phyloP scores from a whole-genome alignment of 2,888 invertebrate species.

The Clistopyga incitator region DNA sequence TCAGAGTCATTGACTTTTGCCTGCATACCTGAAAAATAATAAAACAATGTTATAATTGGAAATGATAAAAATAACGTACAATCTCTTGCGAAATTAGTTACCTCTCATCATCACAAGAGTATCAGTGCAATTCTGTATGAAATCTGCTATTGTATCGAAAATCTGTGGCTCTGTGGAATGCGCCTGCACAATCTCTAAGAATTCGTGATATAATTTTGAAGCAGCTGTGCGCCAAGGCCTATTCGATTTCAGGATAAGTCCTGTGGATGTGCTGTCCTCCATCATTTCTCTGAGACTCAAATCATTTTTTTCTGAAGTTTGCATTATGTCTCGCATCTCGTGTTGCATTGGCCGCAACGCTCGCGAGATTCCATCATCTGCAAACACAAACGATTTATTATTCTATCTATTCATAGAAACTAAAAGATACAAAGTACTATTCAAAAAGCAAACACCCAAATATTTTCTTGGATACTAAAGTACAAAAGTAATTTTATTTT shows the following conservation, averaged over 20 bases:
- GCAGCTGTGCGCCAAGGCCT: conserved; percentile 80
- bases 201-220: conserved; percentile 80
- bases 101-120: conserved; percentile 85
- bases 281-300: conserved; percentile 79
- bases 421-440: neutral
- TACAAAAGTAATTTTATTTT: too few species aligned
- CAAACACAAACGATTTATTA: neutral
- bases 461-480: too few species aligned
- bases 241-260: conserved; percentile 79
- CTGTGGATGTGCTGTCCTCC: conserved; percentile 80
- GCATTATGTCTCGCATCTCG: conserved; percentile 76
- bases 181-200: conserved; percentile 79
- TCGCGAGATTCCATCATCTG: conserved; percentile 56
- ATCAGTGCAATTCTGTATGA: conserved; percentile 88
- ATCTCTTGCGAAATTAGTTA: conserved; percentile 56
- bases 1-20: conserved; percentile 79
- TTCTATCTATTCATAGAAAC: neutral
- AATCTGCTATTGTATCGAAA: conserved; percentile 87
- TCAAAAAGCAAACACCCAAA: too few species aligned
- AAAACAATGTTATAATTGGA: neutral
- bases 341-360: conserved; percentile 69
- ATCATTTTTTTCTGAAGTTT: conserved; percentile 74
- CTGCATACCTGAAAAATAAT: conserved; percentile 77
- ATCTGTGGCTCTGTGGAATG: conserved; percentile 84
- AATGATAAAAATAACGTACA: neutral